Conservation (phyloP, 2,113 vertebrate genomes). For the Agapornis roseicollis region DNA sequence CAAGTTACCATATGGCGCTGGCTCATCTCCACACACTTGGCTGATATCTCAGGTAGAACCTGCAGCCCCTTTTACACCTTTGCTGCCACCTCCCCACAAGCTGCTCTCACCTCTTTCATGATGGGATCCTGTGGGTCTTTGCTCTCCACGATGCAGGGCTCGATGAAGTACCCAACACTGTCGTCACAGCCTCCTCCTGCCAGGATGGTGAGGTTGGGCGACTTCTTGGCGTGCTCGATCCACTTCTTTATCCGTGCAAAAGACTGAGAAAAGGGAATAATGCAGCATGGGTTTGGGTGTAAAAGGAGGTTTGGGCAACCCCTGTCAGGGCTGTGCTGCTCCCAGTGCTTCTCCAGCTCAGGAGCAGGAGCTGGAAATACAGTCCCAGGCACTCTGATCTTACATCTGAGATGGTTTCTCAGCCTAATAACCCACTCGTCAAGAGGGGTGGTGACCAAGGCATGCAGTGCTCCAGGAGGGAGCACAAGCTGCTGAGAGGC, state of each 20-base stretch:
- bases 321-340: accelerated
- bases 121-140: conserved; percentile 87
- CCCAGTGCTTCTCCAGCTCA: not conserved
- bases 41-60: accelerated
- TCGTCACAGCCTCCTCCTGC: conserved; percentile 86
- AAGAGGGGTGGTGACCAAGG: not conserved
- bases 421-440: not conserved
- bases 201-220: conserved; percentile 81
- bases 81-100: not conserved
- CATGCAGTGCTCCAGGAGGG: accelerated
- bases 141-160: conserved; percentile 90
- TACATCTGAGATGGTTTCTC: accelerated
- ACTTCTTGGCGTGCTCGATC: conserved; percentile 81
- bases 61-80: not conserved
- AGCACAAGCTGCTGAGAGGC: not conserved
- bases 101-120: conserved; percentile 86
- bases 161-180: conserved; percentile 84
- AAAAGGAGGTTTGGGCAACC: not conserved
- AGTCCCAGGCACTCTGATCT: not conserved
- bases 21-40: not conserved
- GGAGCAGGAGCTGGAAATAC: not conserved
- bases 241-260: conserved; percentile 86
- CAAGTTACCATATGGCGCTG: not conserved
- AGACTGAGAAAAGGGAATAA: conserved; percentile 68
- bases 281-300: not conserved